A percentile compares a stretch with the other conserved stretches of the same genome.
Evolutionary conservation across 2,113 vertebrate genomes (phyloP).

Genomic region (Symphodus melops): DNA sequence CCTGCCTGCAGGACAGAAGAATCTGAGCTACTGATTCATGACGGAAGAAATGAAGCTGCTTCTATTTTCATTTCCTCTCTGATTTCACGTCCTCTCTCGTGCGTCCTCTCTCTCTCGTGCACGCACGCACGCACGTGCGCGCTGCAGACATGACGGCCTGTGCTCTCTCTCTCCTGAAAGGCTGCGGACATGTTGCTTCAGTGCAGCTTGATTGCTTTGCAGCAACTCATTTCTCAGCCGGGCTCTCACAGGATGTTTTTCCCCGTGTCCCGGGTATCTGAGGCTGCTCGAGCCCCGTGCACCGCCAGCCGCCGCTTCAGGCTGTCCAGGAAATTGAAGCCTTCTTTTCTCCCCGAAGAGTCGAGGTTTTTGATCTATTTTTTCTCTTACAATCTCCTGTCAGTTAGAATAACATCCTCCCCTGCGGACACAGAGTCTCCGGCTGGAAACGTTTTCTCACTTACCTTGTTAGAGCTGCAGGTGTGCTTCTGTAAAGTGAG

Average conservation of each 20-base stretch:
- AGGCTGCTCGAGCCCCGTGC: slow-evolving; percentile 11
- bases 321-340: slow-evolving; percentile 3
- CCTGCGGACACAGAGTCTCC: not conserved
- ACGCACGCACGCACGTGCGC: too few relatives aligned
- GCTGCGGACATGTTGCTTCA: not conserved
- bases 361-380: not conserved
- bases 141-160: slow-evolving; percentile 2
- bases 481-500: slow-evolving; percentile 1
- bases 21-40: not conserved
- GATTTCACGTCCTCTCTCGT: slow-evolving; percentile 6
- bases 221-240: slow-evolving; percentile 21
- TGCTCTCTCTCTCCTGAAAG: not conserved
- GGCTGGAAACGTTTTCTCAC: not conserved
- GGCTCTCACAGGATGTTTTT: slow-evolving; percentile 43
- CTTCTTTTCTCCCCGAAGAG: slow-evolving; percentile 17
- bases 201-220: slow-evolving; percentile 42
- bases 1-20: not conserved
- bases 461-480: not conserved
- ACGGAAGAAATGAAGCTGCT: not conserved
- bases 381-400: not conserved
- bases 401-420: slow-evolving; percentile 13
- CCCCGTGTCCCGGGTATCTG: not conserved
- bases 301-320: slow-evolving; percentile 14
- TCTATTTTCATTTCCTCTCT: not conserved
- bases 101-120: not conserved